Evolutionary conservation across 2,797 vertebrate genomes (phyloP), one percentile per base, ranked within the genome.

Genomic region (Falco cherrug): DNA sequence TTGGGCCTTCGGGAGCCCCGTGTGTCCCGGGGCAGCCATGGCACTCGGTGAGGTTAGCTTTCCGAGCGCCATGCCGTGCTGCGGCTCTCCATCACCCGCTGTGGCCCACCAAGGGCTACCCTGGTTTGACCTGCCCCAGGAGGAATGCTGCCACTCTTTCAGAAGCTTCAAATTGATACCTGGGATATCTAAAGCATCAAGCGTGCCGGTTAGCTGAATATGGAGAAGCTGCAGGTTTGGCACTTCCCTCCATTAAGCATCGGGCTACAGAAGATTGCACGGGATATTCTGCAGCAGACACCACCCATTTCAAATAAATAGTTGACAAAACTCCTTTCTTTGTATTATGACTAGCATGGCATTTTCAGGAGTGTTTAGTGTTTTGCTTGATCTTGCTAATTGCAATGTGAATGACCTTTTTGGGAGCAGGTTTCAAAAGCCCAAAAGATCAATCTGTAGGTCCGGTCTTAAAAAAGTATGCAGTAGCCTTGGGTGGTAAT

Each of bases 41-140:
- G 14, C 33, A 8, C 4, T 15, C 51, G 7, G 9, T 47, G 51
- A 10, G 13, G 20, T 43, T 19, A 3, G 5, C 61, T 43, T 43
- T n/a, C 20, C 1, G 2, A 48, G 61, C 41, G 41, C 14, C 41
- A 43, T 43, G 41, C 41, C 43, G 17, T n/a, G 35, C 67, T 82
- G 35, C n/a, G 33, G 33, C 35, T 86, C 57, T 48, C 1, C 0
- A 0, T 31, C 50, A 51, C 48, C 21, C 1, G 1, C 51, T 10
- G 20, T 8, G 21, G 29, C 20, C 37, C 45, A 19, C 9, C n/a
- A 31, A 11, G 10, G 11, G 10, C 56, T 21, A 18, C 35, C 1
- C 4, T 51, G 24, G 0, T 51, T 70, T 71, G 29, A n/a, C 43
- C 60, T 82, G 56, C 13, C 24, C 37, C 21, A 22, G 70, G 45